Conservation (phyloP, 2,888 invertebrate species). For the Ochropacha duplaris region DNA sequence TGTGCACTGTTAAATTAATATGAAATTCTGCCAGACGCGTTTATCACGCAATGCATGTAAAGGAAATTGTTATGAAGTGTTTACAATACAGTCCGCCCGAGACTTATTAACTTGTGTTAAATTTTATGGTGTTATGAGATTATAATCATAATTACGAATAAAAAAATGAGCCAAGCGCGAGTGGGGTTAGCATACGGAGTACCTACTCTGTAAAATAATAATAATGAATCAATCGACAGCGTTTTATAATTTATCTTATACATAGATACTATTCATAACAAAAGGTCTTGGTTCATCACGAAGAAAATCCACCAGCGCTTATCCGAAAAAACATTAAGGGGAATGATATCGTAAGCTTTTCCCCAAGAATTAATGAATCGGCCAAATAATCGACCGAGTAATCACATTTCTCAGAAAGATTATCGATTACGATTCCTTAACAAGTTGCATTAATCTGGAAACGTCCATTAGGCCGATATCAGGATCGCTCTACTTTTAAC, state of each 20-base stretch:
- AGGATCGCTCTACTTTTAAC: slow-evolving; percentile 22
- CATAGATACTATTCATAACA: background rate
- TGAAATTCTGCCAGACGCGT: background rate
- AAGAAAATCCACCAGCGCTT: background rate
- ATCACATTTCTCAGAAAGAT: background rate
- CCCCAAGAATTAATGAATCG: background rate
- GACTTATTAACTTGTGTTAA: background rate
- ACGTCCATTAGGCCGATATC: slow-evolving; percentile 18
- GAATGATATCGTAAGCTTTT: background rate
- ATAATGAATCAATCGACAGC: too few relatives aligned
- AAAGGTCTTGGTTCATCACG: background rate
- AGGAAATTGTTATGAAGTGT: background rate
- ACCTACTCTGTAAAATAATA: too few relatives aligned
- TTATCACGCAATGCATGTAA: background rate
- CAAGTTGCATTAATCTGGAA: background rate
- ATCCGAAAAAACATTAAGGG: background rate
- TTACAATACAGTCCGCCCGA: background rate
- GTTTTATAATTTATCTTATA: too few relatives aligned
- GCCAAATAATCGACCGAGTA: background rate
- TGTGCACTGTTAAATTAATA: background rate
- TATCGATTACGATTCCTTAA: background rate
- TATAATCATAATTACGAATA: background rate
- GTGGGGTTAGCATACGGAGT: too few relatives aligned
- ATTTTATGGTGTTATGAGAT: background rate
- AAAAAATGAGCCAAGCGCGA: too few relatives aligned